Base-by-base conservation (phyloP, 37 sponge, comb jelly and placozoan species). In the Amphimedon queenslandica region DNA sequence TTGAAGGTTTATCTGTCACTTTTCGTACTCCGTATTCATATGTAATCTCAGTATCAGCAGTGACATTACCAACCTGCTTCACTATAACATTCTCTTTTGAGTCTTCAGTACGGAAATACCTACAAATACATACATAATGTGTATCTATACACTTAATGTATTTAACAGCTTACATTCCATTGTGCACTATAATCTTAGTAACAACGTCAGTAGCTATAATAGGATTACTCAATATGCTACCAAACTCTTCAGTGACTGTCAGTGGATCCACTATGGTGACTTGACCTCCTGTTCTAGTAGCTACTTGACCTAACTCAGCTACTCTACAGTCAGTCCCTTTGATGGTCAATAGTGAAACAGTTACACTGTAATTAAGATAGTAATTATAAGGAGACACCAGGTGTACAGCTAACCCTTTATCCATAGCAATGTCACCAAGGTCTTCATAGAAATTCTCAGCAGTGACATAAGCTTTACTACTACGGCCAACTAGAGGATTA, bases 381-480 rank as follows among this genome's bases (percentile, higher is more conserved):
- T 8, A 8, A 47, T 13, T 18, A 13, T 47, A 47, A 13, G 38
- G 23, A 8, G n/a, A n/a, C n/a, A n/a, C n/a, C n/a, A n/a, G n/a
- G n/a, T n/a, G n/a, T n/a, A 32, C n/a, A n/a, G n/a, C n/a, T n/a
- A n/a, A 89, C 90, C 84, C 76, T 41, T 85, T 83, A n/a, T 92
- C 88, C 16, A 72, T 43, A 39, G 93, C 84, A 11, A 88, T 28
- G 29, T 65, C 56, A 1, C 81, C 84, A 31, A 87, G 31, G 63
- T 92, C 81, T 57, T 92, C 93, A 67, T 87, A 92, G 32, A 88
- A 92, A 4, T 72, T 68, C 82, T 92, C 88, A 13, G 85, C 2
- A 41, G 41, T 37, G 87, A 84, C 16, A 69, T 64, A 25, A 77
- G 76, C 0, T 24, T 57, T 57, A 84, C 29, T 38, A 71, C 88